Percentiles rank a stretch among this genome's conserved stretches.
Evolutionary conservation across 2,888 invertebrate species (phyloP).

Genomic region (Trachelus iudaicus): DNA sequence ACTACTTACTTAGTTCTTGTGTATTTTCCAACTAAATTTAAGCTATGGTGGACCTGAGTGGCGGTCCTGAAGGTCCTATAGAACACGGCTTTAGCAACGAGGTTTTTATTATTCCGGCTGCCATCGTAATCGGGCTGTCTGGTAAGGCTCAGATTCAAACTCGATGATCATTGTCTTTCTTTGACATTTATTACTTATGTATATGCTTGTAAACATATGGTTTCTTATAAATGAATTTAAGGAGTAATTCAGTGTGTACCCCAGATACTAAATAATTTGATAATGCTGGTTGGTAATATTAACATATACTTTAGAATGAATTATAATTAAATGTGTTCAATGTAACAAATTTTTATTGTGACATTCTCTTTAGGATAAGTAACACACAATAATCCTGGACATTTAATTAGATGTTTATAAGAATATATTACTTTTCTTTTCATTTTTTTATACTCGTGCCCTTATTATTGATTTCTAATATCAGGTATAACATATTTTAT

Average conservation of each 20-base stretch:
- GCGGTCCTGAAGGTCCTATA: constrained; percentile 81
- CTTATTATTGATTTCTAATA: not conserved
- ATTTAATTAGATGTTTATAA: not conserved
- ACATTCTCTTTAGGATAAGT: not conserved
- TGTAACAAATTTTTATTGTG: not conserved
- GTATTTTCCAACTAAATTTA: constrained; percentile 80
- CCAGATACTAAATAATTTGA: not conserved
- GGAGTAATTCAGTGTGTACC: not conserved
- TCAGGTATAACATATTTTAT: not conserved
- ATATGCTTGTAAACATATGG: not conserved
- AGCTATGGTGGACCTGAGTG: constrained; percentile 86
- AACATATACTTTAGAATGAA: not conserved
- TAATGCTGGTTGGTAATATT: not conserved
- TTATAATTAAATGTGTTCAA: not conserved
- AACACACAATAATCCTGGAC: not conserved
- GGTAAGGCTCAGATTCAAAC: constrained; percentile 69
- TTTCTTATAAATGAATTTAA: not conserved
- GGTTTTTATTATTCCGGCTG: constrained; percentile 87
- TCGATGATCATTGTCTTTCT: not conserved
- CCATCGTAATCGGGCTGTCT: constrained; percentile 81
- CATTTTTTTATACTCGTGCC: not conserved
- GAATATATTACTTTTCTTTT: not conserved
- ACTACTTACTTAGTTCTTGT: constrained; percentile 69
- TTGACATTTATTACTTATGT: not conserved
- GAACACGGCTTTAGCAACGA: constrained; percentile 90